Conservation (phyloP, 2,113 vertebrate species). For the Myocastor coypus region DNA sequence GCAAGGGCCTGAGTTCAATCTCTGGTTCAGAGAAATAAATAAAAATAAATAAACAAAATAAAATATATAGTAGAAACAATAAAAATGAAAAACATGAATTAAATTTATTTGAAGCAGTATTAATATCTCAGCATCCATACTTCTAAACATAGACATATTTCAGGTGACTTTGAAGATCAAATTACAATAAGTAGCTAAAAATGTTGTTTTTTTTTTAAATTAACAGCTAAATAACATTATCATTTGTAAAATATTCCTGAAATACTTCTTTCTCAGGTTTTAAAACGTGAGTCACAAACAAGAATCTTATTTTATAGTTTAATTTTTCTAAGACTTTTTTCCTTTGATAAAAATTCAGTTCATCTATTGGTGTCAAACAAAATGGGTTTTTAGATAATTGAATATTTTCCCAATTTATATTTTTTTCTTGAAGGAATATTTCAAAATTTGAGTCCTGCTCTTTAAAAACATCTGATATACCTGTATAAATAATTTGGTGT, state of each 20-base stretch:
- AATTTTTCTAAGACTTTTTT: not conserved
- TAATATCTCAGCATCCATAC: not conserved
- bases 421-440: conserved; percentile 48
- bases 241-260: conserved; percentile 44
- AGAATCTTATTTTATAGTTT: conserved; percentile 51
- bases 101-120: conserved; percentile 22
- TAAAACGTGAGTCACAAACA: conserved; percentile 46
- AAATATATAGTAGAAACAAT: too few relatives aligned
- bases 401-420: conserved; percentile 64
- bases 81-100: conserved; percentile 46
- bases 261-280: conserved; percentile 54
- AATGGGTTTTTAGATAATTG: not conserved
- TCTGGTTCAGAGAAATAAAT: too few relatives aligned
- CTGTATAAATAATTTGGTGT: not conserved
- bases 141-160: conserved; percentile 71
- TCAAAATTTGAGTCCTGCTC: conserved; percentile 57
- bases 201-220: conserved; percentile 49
- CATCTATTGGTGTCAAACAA: not conserved
- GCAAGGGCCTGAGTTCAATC: too few relatives aligned
- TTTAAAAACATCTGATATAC: not conserved
- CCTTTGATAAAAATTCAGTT: conserved; percentile 31
- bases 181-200: conserved; percentile 55
- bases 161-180: conserved; percentile 73
- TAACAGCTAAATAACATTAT: conserved; percentile 15
- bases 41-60: too few relatives aligned